These are phyloP conservation scores for Euzetes globulus DNA, from an alignment of 2,888 invertebrate species.

Conservation along the genomic window DNA sequence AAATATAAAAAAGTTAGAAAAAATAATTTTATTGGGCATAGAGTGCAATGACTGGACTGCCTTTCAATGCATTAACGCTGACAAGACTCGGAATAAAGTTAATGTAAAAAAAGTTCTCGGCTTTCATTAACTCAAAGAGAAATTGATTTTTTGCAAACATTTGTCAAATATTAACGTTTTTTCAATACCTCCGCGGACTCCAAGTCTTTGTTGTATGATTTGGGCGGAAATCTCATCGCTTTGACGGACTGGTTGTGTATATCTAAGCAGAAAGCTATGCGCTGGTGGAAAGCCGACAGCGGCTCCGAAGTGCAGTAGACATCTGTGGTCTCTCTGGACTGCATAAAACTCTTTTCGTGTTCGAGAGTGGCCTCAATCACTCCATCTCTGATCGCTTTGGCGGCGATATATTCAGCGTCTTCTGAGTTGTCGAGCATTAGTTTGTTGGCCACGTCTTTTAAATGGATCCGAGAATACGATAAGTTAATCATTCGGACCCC, in stretches of 20 bases:
- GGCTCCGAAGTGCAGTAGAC: constrained; percentile 95
- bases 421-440: constrained; percentile 80
- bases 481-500: constrained; percentile 91
- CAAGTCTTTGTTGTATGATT: constrained; percentile 94
- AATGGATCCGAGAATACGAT: constrained; percentile 91
- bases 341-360: constrained; percentile 90
- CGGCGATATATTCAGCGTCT: constrained; percentile 98
- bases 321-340: constrained; percentile 93
- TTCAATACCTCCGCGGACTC: constrained; percentile 73
- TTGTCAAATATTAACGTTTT: not conserved
- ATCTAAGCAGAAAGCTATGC: constrained; percentile 94
- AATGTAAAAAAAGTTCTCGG: not conserved
- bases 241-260: constrained; percentile 96
- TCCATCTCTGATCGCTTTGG: constrained; percentile 94
- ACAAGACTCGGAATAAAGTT: not conserved
- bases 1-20: constrained; percentile 24
- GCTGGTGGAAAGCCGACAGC: constrained; percentile 88
- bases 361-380: constrained; percentile 96
- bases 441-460: constrained; percentile 88
- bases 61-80: not conserved
- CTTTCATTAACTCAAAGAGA: not conserved
- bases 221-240: constrained; percentile 98
- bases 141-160: not conserved
- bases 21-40: not conserved
- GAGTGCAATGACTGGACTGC: constrained; percentile 21